These are phyloP conservation scores for Germaria angustata DNA, from an alignment of 2,888 invertebrate genomes.

Conservation along the genomic window DNA sequence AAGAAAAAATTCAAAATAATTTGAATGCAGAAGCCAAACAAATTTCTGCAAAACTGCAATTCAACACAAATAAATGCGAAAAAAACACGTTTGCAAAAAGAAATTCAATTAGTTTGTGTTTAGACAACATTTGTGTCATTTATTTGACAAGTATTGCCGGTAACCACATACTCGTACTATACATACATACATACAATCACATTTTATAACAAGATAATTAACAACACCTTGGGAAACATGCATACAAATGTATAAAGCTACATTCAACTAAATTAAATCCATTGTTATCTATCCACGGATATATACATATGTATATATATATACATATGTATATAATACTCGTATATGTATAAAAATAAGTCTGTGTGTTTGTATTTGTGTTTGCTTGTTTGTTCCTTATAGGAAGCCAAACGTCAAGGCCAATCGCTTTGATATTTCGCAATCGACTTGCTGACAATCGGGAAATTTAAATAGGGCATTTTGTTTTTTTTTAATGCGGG, in stretches of 20 bases:
- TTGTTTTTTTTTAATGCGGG: too few relatives aligned
- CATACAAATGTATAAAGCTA: too few relatives aligned
- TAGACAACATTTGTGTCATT: slow-evolving; percentile 33
- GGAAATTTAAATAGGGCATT: too few relatives aligned
- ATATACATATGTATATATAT: neutral
- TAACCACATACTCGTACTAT: slow-evolving; percentile 3
- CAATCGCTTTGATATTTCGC: too few relatives aligned
- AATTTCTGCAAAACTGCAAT: slow-evolving; percentile 24
- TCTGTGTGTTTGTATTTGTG: too few relatives aligned
- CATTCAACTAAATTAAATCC: neutral
- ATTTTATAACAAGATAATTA: slow-evolving; percentile 16
- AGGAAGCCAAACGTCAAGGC: too few relatives aligned
- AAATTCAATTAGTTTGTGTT: slow-evolving; percentile 48
- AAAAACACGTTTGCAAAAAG: slow-evolving; percentile 19
- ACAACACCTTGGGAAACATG: neutral
- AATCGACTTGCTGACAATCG: too few relatives aligned
- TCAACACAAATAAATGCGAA: neutral
- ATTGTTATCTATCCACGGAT: neutral
- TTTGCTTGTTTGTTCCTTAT: too few relatives aligned
- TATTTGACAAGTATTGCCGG: slow-evolving; percentile 15
- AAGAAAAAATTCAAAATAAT: neutral
- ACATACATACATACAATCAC: too few relatives aligned
- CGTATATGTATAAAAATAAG: too few relatives aligned
- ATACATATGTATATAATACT: neutral
- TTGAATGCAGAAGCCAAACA: slow-evolving; percentile 59